Base-by-base conservation (phyloP, 2,888 invertebrate genomes). In the Eueremaeus valkanovi region DNA sequence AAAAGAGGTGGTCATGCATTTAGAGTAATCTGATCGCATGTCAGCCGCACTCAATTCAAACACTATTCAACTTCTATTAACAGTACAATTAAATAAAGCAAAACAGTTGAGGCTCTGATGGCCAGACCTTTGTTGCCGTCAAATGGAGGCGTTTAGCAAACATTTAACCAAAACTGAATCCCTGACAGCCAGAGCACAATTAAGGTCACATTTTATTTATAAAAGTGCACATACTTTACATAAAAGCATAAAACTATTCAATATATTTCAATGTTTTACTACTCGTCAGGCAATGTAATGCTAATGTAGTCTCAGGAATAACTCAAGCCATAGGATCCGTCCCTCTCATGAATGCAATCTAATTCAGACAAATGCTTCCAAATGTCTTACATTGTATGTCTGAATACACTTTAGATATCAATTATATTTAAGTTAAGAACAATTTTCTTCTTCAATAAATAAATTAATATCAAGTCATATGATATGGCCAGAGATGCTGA, bases 1-100 rank as follows among this genome's bases (percentile, higher is more conserved):
- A 27, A 58, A 58, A 58, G 58, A 58, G 58, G 58, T 58, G 58
- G 58, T 58, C 58, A 58, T 58, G 58, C 58, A 58, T 58, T 58
- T 9, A 58, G 6, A 13, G 27, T 29, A 58, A 58, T 58, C 58
- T 27, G 58, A 58, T 58, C 58, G 8, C 24, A 58, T 58, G 58
- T 58, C 58, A 58, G 24, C 5, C 6, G 13, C 29, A 58, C 9
- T 58, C 27, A 24, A 27, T 58, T 24, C 18, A 18, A 51, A 51
- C 21, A 21, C 51, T 51, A n/a, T 21, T 51, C 51, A 51, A 36
- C 36, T 36, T 11, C 36, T 36, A 36, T 36, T 36, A 36, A 36
- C 36, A 36, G 36, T 36, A 36, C 63, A 63, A 63, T 63, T 33
- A 33, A 63, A 63, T 63, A 63, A 63, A 9, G 33, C 63, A 63